A percentile compares a stretch with the other conserved stretches of the same genome.
Conservation (phyloP, 2,797 vertebrate species). For the Sebastes paucispinis region DNA sequence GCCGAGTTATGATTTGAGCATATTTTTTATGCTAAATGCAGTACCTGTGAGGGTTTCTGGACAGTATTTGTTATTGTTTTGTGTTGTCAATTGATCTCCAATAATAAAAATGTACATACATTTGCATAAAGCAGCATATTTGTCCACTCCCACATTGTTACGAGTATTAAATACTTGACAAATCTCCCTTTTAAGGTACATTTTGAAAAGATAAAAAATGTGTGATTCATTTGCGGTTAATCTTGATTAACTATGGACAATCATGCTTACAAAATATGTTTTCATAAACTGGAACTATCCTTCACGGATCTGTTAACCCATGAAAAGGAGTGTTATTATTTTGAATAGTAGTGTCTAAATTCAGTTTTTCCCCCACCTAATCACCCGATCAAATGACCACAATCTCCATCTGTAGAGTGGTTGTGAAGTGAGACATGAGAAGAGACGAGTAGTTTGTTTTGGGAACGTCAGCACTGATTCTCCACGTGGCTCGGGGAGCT, state of each 20-base stretch:
- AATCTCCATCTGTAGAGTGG: background rate
- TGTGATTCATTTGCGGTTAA: too few relatives aligned
- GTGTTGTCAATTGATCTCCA: too few relatives aligned
- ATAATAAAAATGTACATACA: accelerated
- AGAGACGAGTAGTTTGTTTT: conserved; percentile 22
- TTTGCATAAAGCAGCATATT: too few relatives aligned
- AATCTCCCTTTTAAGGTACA: too few relatives aligned
- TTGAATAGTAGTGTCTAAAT: background rate
- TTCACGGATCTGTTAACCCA: background rate
- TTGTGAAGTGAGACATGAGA: conserved; percentile 17
- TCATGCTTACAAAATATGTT: background rate
- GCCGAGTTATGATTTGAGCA: too few relatives aligned
- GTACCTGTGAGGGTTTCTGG: too few relatives aligned
- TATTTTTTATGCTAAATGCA: too few relatives aligned
- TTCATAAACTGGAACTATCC: background rate
- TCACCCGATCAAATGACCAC: background rate
- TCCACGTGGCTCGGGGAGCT: conserved; percentile 25
- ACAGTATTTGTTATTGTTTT: accelerated
- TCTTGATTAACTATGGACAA: too few relatives aligned
- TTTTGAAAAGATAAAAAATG: too few relatives aligned
- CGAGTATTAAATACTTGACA: too few relatives aligned
- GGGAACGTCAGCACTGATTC: background rate
- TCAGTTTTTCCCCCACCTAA: background rate
- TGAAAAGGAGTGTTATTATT: background rate
- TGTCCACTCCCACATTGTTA: too few relatives aligned